These are phyloP conservation scores for Eristalinus sepulchralis DNA, from an alignment of 2,888 invertebrate species.

Conservation along the genomic window DNA sequence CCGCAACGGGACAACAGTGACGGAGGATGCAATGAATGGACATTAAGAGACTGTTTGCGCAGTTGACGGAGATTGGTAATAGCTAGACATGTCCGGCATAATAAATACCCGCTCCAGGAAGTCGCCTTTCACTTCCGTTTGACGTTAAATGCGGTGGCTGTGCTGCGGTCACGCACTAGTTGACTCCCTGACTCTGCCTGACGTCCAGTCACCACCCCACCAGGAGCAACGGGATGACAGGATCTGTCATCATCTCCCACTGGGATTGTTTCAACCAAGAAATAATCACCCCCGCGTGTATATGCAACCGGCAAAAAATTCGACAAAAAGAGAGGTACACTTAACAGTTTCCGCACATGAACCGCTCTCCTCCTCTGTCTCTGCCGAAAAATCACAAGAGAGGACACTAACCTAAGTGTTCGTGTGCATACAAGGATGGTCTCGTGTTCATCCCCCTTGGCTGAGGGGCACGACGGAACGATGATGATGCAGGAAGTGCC, in stretches of 20 bases:
- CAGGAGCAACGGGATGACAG: no score
- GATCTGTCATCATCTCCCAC: constrained; percentile 28
- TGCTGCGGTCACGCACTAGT: constrained; percentile 64
- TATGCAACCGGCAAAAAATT: neutral
- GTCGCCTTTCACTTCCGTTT: constrained; percentile 59
- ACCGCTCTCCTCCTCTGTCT: neutral
- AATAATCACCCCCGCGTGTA: constrained; percentile 27
- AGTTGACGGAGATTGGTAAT: constrained; percentile 15
- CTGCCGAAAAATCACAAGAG: neutral
- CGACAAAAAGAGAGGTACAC: constrained; percentile 12
- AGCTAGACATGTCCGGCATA: constrained; percentile 56
- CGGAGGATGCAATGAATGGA: neutral
- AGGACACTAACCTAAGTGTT: neutral
- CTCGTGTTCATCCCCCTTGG: neutral
- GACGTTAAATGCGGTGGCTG: constrained; percentile 58
- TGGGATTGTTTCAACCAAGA: constrained; percentile 5
- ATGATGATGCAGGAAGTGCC: constrained; percentile 2
- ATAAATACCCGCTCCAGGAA: constrained; percentile 52
- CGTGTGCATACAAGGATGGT: neutral
- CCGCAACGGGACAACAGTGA: neutral
- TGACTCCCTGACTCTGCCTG: constrained; percentile 17
- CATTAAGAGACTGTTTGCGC: neutral
- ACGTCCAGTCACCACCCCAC: neutral
- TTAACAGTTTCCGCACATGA: constrained; percentile 35
- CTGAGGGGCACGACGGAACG: neutral